Conservation (phyloP, 2,113 vertebrate genomes). For the Natator depressus region DNA sequence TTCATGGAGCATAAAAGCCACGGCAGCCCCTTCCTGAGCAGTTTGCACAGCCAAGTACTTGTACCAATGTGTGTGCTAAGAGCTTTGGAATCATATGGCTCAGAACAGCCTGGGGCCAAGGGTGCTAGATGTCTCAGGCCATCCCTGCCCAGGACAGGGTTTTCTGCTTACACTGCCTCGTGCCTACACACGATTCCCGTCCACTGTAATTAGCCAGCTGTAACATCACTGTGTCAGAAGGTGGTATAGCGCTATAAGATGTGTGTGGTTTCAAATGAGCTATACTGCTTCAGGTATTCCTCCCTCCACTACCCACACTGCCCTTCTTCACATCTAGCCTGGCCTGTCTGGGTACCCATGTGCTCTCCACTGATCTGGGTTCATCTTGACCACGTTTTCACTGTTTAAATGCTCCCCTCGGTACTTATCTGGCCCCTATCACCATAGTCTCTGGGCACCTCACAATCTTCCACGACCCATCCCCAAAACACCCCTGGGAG, state of each 20-base stretch:
- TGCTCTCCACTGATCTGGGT: not conserved
- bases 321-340: not conserved
- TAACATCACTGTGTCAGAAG: not conserved
- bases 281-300: not conserved
- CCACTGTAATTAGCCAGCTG: not conserved
- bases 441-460: not conserved
- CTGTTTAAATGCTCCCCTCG: not conserved
- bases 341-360: too few relatives aligned
- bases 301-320: not conserved
- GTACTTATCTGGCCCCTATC: not conserved
- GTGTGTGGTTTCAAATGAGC: not conserved
- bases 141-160: not conserved
- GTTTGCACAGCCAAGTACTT: not conserved
- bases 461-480: not conserved
- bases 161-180: not conserved
- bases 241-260: too few relatives aligned
- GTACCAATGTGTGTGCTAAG: not conserved
- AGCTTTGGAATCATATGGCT: accelerated
- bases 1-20: not conserved
- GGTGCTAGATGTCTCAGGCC: not conserved
- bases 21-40: not conserved
- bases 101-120: not conserved
- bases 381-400: not conserved
- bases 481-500: not conserved
- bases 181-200: not conserved